These are phyloP conservation scores for Pseudochirops corinnae DNA, from an alignment of 2,797 vertebrate genomes.

Conservation along the genomic window DNA sequence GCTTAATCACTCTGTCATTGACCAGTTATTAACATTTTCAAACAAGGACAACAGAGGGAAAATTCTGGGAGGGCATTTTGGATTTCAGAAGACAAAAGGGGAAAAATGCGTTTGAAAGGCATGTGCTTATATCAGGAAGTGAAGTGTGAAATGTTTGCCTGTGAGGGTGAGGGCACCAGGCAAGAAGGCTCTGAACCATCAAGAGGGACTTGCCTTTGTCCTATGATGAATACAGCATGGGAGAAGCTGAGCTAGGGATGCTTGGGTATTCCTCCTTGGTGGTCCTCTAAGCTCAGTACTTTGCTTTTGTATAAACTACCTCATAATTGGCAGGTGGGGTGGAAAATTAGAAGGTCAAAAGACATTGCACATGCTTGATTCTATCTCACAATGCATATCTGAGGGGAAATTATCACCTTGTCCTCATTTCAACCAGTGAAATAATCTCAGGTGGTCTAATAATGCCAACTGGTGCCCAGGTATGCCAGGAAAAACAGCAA, in stretches of 20 bases:
- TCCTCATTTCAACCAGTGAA: background rate
- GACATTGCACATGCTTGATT: background rate
- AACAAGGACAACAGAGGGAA: conserved; percentile 84
- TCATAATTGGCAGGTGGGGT: background rate
- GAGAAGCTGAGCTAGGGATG: background rate
- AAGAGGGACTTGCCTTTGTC: background rate
- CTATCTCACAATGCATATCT: background rate
- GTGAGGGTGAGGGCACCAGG: background rate
- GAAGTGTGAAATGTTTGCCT: conserved; percentile 3
- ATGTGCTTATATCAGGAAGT: conserved; percentile 17
- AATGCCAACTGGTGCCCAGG: background rate
- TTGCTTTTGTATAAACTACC: background rate
- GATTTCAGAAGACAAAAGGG: conserved; percentile 79
- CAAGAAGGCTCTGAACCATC: background rate
- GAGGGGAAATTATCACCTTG: background rate
- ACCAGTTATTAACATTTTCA: conserved; percentile 86
- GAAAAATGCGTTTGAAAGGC: conserved; percentile 60
- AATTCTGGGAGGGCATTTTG: conserved; percentile 83
- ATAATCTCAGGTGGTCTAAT: background rate
- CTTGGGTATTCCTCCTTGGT: background rate
- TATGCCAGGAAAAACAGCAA: background rate
- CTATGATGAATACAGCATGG: background rate
- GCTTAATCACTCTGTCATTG: conserved; percentile 85
- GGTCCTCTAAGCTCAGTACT: background rate
- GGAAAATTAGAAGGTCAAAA: background rate